Evolutionary conservation across 2,888 invertebrate genomes (phyloP).

Genomic region (Drosophila nr. medialis): DNA sequence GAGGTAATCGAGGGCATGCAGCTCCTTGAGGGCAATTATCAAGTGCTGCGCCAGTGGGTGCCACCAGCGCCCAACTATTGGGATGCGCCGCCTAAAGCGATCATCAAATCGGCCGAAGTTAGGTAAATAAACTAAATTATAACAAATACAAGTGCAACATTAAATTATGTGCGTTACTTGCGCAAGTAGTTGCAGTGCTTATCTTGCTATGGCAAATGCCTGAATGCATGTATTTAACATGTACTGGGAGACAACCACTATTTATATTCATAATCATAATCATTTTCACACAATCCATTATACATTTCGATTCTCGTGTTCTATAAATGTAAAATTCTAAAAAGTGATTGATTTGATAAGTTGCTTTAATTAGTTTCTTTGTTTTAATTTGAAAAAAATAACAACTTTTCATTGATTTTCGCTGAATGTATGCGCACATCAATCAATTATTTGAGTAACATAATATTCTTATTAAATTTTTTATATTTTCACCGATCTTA

Average conservation of each 20-base stretch:
- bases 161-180: not conserved
- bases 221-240: not conserved
- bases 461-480: not conserved
- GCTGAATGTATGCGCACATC: not conserved
- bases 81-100: constrained; percentile 84
- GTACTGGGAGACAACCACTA: not conserved
- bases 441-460: not conserved
- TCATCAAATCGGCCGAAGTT: constrained; percentile 84
- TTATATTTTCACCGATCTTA: not conserved
- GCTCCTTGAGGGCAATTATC: constrained; percentile 84
- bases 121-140: constrained; percentile 72
- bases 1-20: constrained; percentile 84
- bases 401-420: not conserved
- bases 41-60: constrained; percentile 84
- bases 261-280: not conserved
- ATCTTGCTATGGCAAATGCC: not conserved
- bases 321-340: not conserved
- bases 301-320: not conserved
- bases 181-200: not conserved
- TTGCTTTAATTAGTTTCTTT: too few species aligned
- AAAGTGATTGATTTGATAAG: not conserved
- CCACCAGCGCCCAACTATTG: constrained; percentile 84
- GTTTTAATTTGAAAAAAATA: too few species aligned
- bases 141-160: constrained; percentile 8
- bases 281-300: not conserved